Conservation (phyloP, 2,113 vertebrate species). For the Rhynchopsitta pachyrhyncha region DNA sequence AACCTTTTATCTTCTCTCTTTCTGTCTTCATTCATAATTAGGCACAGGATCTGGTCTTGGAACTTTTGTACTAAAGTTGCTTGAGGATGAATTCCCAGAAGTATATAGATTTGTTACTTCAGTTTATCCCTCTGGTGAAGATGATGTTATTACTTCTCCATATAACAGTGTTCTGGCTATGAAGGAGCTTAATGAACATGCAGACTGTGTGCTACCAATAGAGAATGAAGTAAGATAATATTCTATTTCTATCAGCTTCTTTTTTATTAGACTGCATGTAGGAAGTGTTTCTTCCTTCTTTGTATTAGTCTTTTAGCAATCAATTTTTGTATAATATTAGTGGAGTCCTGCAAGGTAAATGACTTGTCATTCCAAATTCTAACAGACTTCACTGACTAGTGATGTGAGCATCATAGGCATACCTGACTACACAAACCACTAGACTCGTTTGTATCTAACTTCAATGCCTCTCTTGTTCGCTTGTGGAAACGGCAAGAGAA, state of each 20-base stretch:
- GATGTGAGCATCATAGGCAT: neutral
- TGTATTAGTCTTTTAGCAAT: neutral
- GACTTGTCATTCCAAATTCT: neutral
- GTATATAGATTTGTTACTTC: constrained; percentile 91
- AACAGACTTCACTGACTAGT: neutral
- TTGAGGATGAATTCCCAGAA: constrained; percentile 95
- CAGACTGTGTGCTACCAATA: constrained; percentile 93
- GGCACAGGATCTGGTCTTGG: constrained; percentile 97
- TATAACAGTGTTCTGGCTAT: constrained; percentile 96
- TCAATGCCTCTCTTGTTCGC: neutral
- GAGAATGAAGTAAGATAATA: constrained; percentile 89
- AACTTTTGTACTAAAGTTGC: constrained; percentile 87
- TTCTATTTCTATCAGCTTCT: neutral
- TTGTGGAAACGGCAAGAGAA: neutral
- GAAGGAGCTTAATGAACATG: constrained; percentile 92
- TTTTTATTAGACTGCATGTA: neutral
- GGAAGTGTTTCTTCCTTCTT: neutral
- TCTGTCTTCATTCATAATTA: constrained; percentile 61
- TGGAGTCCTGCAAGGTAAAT: neutral
- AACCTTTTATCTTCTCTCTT: neutral
- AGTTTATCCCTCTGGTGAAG: constrained; percentile 90
- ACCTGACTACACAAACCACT: neutral
- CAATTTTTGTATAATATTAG: neutral
- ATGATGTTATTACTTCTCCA: constrained; percentile 96
- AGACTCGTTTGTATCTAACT: neutral